A percentile compares a stretch with the other conserved stretches of the same genome.
Evolutionary conservation across 2,888 invertebrate genomes (phyloP).

Genomic region (Mythimna albipuncta): DNA sequence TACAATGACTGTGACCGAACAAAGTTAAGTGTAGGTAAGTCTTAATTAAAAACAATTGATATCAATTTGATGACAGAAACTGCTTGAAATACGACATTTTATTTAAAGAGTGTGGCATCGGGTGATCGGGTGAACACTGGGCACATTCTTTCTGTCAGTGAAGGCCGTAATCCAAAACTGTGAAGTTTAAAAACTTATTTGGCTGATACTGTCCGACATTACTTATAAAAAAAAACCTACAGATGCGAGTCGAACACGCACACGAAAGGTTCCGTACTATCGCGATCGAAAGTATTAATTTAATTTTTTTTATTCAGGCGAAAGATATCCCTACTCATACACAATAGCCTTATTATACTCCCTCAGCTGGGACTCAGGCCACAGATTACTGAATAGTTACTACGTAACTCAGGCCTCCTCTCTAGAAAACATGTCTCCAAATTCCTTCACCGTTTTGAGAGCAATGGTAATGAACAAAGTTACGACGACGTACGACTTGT

Average conservation of each 20-base stretch:
- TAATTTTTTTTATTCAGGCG: background rate
- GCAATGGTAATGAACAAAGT: too few relatives aligned
- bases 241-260: background rate
- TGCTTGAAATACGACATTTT: constrained; percentile 1
- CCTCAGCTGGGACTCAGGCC: too few relatives aligned
- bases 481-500: too few relatives aligned
- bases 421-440: too few relatives aligned
- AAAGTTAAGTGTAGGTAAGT: background rate
- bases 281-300: background rate
- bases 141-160: background rate
- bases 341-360: too few relatives aligned
- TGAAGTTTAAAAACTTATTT: background rate
- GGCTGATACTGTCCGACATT: background rate
- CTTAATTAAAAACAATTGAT: constrained; percentile 13
- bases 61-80: background rate
- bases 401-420: too few relatives aligned
- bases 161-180: background rate
- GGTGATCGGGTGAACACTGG: background rate
- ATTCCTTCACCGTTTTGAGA: too few relatives aligned
- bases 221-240: background rate
- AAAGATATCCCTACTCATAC: background rate
- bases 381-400: too few relatives aligned
- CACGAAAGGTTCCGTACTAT: background rate
- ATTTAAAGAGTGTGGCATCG: background rate
- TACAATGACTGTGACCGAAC: background rate